phyloP scores from a whole-genome alignment of 1,140 invertebrate genomes.

The Andrena cerasifolii region DNA sequence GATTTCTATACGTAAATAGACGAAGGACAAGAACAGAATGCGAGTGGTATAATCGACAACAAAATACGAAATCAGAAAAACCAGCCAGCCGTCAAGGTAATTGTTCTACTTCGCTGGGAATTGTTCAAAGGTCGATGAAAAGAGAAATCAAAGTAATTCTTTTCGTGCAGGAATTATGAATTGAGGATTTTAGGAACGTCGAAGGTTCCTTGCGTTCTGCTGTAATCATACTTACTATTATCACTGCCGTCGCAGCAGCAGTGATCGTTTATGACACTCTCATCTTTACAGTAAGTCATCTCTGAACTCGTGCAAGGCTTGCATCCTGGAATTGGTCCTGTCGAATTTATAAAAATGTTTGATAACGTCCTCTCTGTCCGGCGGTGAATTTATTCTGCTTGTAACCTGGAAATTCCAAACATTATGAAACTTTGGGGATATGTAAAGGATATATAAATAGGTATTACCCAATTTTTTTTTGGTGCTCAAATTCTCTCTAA shows the following conservation, averaged over 20 bases:
- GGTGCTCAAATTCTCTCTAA: no score
- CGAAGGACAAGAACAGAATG: constrained; percentile 40
- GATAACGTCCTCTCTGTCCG: no score
- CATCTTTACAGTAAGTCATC: constrained; percentile 85
- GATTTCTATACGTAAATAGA: constrained; percentile 26
- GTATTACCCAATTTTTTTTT: no score
- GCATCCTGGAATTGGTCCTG: constrained; percentile 84
- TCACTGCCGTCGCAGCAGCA: constrained; percentile 86
- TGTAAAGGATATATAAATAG: no score
- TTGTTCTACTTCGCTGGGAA: background rate
- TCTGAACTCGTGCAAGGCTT: constrained; percentile 85
- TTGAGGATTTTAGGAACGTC: background rate
- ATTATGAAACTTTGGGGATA: no score
- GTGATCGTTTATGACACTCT: constrained; percentile 86
- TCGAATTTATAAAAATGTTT: constrained; percentile 69
- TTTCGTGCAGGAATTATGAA: no score
- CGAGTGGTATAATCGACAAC: constrained; percentile 12
- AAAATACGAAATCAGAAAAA: constrained; percentile 23
- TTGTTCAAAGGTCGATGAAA: background rate
- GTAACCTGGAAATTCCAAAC: no score
- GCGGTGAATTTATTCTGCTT: no score
- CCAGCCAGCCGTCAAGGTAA: background rate
- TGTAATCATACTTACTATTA: constrained; percentile 68
- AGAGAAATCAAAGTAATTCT: no score
- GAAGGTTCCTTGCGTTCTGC: no score